A percentile compares a stretch with the other conserved stretches of the same genome.
These are phyloP conservation scores for Drosophila borealis DNA, from an alignment of 2,888 invertebrate species.

Conservation along the genomic window DNA sequence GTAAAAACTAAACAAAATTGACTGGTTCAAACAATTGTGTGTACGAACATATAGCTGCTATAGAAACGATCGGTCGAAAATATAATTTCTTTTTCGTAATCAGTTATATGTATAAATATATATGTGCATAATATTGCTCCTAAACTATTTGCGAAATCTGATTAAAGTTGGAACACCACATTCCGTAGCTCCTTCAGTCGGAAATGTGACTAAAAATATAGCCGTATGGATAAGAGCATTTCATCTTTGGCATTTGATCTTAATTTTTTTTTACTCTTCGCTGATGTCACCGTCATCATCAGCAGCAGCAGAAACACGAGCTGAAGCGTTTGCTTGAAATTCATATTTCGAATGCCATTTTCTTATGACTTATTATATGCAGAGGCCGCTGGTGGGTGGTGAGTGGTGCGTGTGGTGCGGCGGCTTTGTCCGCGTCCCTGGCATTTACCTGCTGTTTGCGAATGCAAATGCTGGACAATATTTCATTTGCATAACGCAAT, in stretches of 20 bases:
- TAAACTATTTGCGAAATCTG: too few species aligned
- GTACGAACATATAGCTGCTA: too few species aligned
- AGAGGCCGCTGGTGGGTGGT: slow-evolving; percentile 1
- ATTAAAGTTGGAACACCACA: too few species aligned
- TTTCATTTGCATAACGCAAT: slow-evolving; percentile 67
- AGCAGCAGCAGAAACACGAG: slow-evolving; percentile 15
- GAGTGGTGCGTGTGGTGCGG: background rate
- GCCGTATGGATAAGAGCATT: background rate
- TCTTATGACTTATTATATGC: slow-evolving; percentile 37
- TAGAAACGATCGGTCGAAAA: too few species aligned
- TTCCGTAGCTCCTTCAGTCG: too few species aligned
- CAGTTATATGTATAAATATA: too few species aligned
- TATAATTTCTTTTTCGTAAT: too few species aligned
- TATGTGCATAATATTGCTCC: too few species aligned
- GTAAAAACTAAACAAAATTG: too few species aligned
- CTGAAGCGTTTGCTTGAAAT: slow-evolving; percentile 39
- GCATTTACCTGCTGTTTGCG: slow-evolving; percentile 56
- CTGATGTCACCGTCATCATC: slow-evolving; percentile 35
- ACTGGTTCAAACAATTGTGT: too few species aligned
- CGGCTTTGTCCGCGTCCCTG: slow-evolving; percentile 11
- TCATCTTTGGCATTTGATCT: background rate
- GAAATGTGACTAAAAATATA: too few species aligned
- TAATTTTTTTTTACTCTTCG: slow-evolving; percentile 10
- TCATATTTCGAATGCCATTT: slow-evolving; percentile 54
- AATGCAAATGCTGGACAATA: slow-evolving; percentile 56